Base-by-base conservation (phyloP, 53 echinoderm and acorn worm genomes). In the Echinarachnius parma region DNA sequence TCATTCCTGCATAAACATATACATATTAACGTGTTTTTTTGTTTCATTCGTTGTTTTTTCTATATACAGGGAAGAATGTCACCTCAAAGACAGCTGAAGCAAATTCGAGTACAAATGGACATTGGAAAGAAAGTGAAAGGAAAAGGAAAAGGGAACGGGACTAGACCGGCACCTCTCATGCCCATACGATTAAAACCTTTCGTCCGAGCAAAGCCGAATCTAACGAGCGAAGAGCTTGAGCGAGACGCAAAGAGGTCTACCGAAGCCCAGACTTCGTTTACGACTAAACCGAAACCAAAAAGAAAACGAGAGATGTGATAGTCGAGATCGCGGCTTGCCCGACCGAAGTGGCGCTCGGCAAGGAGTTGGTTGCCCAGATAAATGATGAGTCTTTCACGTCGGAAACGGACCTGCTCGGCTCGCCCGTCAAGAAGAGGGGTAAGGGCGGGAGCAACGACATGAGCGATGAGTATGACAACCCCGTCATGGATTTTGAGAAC, bases 391-490 rank as follows among this genome's bases (percentile, higher is more conserved):
- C 74, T 26, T 72, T 72, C 44, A 72, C 74, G 36, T 72, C 74
- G 7, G 74, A 72, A 56, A 72, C 74, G 4, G 74, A 72, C 35
- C 57, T 72, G 24, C 57, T 72, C 15, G 57, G 20, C 8, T 20
- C 57, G 28, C 8, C 22, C 18, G 25, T 30, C 26, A 54, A 16
- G 28, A 54, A 28, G 57, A 56, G 42, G 29, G 4, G 15, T 33
- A 23, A 34, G 13, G 21, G 34, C 24, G 35, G 28, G 2, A 28
- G 28, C n/a, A 42, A 46, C 27, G 65, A n/a, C n/a, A n/a, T n/a
- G n/a, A n/a, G n/a, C n/a, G n/a, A n/a, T n/a, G 52, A 55, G 37
- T 72, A 72, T 39, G 74, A 72, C 24, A 72, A 72, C 28, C 74
- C 74, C 9, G 55, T 72, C 22, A 72, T 72, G 55, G 20, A 72